Percentiles rank a stretch among this genome's conserved stretches.
These are phyloP conservation scores for Neodiprion lecontei DNA, from an alignment of 1,140 invertebrate genomes.

Conservation along the genomic window DNA sequence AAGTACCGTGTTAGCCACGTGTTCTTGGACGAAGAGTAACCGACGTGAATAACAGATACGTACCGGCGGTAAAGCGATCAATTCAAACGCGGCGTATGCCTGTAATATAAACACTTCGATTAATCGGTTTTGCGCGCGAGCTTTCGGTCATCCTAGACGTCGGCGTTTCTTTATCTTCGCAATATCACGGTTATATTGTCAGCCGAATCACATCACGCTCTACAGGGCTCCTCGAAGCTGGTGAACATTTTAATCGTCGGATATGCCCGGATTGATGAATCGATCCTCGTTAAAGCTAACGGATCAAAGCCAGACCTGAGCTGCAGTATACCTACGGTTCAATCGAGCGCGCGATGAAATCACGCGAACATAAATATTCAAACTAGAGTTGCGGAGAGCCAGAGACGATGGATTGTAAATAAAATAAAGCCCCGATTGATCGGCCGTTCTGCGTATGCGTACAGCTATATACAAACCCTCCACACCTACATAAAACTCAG, in stretches of 20 bases:
- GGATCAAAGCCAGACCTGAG: neutral
- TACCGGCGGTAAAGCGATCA: too few species aligned
- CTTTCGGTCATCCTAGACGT: too few species aligned
- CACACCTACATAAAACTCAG: neutral
- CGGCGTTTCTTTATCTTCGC: too few species aligned
- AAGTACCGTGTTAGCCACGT: too few species aligned
- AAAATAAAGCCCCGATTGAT: slow-evolving; percentile 2
- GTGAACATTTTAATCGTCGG: neutral
- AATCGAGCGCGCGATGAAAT: neutral
- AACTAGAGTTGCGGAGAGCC: neutral
- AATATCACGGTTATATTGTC: neutral
- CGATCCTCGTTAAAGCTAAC: neutral
- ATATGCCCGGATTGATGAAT: neutral
- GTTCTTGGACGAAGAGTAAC: too few species aligned
- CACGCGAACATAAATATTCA: neutral
- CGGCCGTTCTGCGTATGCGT: neutral
- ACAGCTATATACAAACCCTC: neutral
- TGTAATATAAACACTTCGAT: too few species aligned
- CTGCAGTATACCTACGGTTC: neutral
- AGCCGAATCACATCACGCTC: neutral
- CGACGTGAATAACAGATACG: too few species aligned
- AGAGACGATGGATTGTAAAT: neutral
- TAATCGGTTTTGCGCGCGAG: too few species aligned
- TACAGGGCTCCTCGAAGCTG: neutral
- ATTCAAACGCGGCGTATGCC: too few species aligned